Evolutionary conservation across 2,888 invertebrate genomes (phyloP), one percentile per base, ranked within the genome.

Genomic region (Pollenia angustigena): DNA sequence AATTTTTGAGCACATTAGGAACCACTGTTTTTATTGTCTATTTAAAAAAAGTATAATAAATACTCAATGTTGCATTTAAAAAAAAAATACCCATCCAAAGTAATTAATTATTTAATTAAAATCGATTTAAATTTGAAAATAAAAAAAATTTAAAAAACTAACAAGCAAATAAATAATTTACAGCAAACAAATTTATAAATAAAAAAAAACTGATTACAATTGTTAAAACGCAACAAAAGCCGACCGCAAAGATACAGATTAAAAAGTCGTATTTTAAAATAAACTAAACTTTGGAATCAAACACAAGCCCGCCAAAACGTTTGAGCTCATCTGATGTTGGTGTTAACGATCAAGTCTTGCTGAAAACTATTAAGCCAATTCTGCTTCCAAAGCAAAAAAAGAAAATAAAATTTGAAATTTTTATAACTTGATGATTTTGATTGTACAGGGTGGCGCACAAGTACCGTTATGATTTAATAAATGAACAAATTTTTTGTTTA

Each of bases 61-160:
- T 56, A 23, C 11, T 56, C 11, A 56, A 56, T 56, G 23, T 56
- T 18, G 4, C 32, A 58, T 58, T 58, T 48, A 48, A 48, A 48
- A 58, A 58, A 58, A 58, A 32, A 32, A 58, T 14, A 58, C 14
- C 14, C 14, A 40, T 58, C 14, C 32, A 58, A 2, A 58, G 58
- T 58, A 58, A 58, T 32, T 58, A 58, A 58, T 48, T 66, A 48
- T 48, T 48, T 32, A 66, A 66, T 16, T 66, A 18, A 46, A 66
- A 66, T 12, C 46, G 14, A 32, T 66, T 48, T 14, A 46, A 8
- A 18, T 44, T 6, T 64, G 12, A n/a, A 40, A 40, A 42, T 40
- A 16, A 60, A 60, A 6, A n/a, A 60, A 14, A 50, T 14, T 2
- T 16, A 50, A 50, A 50, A 14, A 56, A 56, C 23, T 58, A 23